Conservation (phyloP, 1,140 invertebrate species). For the Drosophila oshimai region DNA sequence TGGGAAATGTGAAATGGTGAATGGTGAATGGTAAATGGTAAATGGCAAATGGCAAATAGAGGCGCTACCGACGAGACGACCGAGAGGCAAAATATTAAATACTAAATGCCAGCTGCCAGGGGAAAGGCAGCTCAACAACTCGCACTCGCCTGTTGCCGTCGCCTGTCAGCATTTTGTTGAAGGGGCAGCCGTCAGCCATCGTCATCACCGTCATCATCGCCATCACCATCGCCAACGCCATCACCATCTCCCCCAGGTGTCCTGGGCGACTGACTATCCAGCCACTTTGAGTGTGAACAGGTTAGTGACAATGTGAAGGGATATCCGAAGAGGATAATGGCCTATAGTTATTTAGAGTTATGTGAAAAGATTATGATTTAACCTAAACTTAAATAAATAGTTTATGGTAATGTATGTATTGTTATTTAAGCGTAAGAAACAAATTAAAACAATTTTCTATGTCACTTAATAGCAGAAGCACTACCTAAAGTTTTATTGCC, state of each 20-base stretch:
- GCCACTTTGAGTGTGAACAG: constrained; percentile 44
- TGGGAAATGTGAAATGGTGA: no score
- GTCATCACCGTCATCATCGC: background rate
- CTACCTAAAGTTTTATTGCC: no score
- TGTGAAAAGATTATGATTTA: no score
- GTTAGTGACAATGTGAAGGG: constrained; percentile 32
- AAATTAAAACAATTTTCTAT: no score
- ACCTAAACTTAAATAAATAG: no score
- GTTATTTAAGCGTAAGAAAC: no score
- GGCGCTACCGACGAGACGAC: background rate
- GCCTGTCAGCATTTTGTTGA: constrained; percentile 7
- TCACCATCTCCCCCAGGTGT: constrained; percentile 10
- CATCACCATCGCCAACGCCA: background rate
- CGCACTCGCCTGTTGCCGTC: constrained; percentile 17
- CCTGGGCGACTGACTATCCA: background rate
- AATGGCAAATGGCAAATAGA: background rate
- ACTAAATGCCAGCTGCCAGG: constrained; percentile 27
- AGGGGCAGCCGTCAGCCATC: no score
- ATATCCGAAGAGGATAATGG: no score
- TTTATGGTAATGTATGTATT: no score
- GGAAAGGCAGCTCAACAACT: background rate
- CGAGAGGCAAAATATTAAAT: constrained; percentile 21
- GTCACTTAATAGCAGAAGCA: no score
- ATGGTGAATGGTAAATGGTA: no score
- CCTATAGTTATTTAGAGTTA: no score